Base-by-base conservation (phyloP, 2,797 vertebrate genomes). In the Sandelia bainsii region DNA sequence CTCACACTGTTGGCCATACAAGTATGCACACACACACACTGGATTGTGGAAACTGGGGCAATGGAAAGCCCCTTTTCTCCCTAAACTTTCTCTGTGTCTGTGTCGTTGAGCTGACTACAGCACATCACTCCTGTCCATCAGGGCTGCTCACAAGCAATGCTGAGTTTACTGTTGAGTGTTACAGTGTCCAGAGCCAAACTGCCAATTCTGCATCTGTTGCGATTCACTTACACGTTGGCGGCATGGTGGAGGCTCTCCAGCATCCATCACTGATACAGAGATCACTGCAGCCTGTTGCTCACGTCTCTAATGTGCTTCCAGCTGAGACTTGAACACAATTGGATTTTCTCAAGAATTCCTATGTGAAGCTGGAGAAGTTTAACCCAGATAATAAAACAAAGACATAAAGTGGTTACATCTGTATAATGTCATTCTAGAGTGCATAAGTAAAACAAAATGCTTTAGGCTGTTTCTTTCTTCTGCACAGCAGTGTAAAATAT, bases 21-120 rank as follows among this genome's bases (percentile, higher is more conserved):
- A 66, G 62, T 54, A 59, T 40, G 49, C 62, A 42, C 23, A 45
- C 39, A 67, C 46, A 52, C 56, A 61, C 12, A 56, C 8, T n/a
- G 14, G 62, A 49, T 65, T 52, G 62, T 84, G 62, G 72, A 89
- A 72, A 83, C 79, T 81, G 72, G 78, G 72, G 62, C 69, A 69
- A 62, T 85, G 84, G 82, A 90, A 91, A 91, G 70, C 68, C 87
- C 84, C 81, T 20, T 67, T 60, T 53, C 57, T 72, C 58, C 78
- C 66, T 45, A 23, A 5, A 0, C 37, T 49, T 56, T 65, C 60
- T 74, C 48, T 60, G 37, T 69, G 67, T 74, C 48, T 60, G 37
- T 69, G 67, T 69, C 29, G 13, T 32, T 23, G 58, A 75, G 52
- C 73, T 23, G 40, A 69, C 82, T 71, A 79, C 60, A 70, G 72